Percentiles rank a stretch among this genome's conserved stretches.
These are phyloP conservation scores for Nephrotoma flavescens DNA, from an alignment of 2,888 invertebrate genomes.

Conservation along the genomic window DNA sequence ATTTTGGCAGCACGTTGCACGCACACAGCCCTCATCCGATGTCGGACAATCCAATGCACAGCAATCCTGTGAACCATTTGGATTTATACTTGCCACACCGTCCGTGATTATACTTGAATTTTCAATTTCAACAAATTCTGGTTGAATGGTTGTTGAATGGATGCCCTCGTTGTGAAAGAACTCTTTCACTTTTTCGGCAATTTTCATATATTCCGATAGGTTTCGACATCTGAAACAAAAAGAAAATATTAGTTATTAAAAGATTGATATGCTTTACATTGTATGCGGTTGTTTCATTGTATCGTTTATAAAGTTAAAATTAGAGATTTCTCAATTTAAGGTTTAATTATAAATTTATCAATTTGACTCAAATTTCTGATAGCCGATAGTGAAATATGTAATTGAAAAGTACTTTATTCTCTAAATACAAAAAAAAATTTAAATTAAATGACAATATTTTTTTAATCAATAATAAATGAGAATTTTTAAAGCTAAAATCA, in stretches of 20 bases:
- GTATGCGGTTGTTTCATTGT: no score
- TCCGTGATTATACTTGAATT: slow-evolving; percentile 29
- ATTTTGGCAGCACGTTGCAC: slow-evolving; percentile 66
- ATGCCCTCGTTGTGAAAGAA: slow-evolving; percentile 98
- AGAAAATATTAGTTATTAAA: background rate
- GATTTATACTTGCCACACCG: slow-evolving; percentile 28
- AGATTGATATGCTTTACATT: no score
- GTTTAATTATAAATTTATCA: no score
- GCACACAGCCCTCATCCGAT: slow-evolving; percentile 65
- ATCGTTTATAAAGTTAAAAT: no score
- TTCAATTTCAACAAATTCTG: slow-evolving; percentile 84
- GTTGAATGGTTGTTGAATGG: slow-evolving; percentile 97
- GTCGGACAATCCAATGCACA: slow-evolving; percentile 82
- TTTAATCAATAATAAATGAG: no score
- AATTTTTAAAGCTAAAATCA: no score
- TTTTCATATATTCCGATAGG: slow-evolving; percentile 90
- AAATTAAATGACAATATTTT: no score
- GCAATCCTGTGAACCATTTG: slow-evolving; percentile 39
- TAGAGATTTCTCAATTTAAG: no score
- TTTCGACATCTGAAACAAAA: slow-evolving; percentile 59
- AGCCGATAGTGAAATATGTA: no score
- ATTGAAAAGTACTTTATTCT: no score
- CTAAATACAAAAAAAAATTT: no score
- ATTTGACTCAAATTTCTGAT: no score
- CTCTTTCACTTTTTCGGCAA: slow-evolving; percentile 90